A percentile compares a stretch with the other conserved stretches of the same genome.
Evolutionary conservation across 2,113 vertebrate genomes (phyloP).

Genomic region (Peucedramus taeniatus): DNA sequence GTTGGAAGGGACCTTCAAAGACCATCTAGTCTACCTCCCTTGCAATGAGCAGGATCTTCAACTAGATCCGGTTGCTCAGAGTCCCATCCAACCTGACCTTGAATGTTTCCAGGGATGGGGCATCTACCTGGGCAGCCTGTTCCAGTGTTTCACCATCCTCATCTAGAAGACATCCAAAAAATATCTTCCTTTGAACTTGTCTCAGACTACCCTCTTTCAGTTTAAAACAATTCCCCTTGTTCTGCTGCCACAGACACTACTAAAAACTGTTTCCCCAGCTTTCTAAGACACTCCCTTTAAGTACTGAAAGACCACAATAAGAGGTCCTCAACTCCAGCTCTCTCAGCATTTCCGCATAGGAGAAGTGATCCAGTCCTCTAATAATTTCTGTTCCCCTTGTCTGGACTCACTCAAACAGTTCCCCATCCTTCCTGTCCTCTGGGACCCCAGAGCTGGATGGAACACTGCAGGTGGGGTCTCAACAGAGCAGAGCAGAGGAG

Average conservation of each 20-base stretch:
- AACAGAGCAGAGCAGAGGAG: neutral
- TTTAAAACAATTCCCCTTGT: neutral
- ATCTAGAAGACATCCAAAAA: neutral
- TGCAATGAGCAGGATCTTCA: neutral
- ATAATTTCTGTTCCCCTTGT: neutral
- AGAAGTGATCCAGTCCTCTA: neutral
- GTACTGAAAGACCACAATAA: neutral
- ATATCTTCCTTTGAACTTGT: neutral
- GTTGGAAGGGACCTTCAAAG: neutral
- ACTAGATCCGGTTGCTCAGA: neutral
- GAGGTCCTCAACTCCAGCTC: neutral
- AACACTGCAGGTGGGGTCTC: neutral
- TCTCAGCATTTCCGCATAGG: neutral
- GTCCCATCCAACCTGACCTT: neutral
- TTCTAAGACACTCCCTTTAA: neutral
- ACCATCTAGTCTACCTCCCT: neutral
- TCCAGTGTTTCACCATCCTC: neutral
- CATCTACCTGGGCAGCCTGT: neutral
- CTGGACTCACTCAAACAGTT: neutral
- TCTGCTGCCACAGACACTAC: rapidly evolving
- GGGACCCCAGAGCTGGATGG: neutral
- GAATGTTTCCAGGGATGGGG: neutral
- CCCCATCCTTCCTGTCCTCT: rapidly evolving
- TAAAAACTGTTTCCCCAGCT: neutral
- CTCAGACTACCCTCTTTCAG: neutral